phyloP scores from a whole-genome alignment of 2,113 vertebrate genomes.

The Ceyx melanurus region DNA sequence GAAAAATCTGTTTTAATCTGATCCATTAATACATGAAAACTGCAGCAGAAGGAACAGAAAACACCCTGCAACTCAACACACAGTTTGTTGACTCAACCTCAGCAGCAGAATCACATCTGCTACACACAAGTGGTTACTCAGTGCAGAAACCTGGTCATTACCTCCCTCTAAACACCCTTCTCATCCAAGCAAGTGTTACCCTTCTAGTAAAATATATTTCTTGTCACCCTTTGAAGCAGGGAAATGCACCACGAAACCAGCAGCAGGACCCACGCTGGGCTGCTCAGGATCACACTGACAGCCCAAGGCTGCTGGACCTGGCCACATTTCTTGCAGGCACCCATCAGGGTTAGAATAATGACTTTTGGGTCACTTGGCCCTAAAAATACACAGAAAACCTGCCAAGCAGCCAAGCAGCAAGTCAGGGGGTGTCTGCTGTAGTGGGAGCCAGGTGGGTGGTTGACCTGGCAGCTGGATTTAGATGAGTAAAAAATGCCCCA shows the following conservation, averaged over 20 bases:
- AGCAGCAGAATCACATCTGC: neutral
- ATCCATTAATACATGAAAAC: neutral
- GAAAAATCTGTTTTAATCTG: constrained; percentile 2
- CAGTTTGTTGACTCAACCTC: neutral
- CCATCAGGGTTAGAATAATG: neutral
- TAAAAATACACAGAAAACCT: neutral
- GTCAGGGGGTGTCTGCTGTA: neutral
- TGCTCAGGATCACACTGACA: neutral
- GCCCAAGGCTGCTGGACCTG: neutral
- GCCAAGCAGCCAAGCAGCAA: neutral
- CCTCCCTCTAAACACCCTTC: neutral
- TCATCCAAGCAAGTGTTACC: neutral
- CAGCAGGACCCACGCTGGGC: neutral
- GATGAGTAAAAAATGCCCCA: neutral
- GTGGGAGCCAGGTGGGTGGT: neutral
- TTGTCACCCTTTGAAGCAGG: neutral
- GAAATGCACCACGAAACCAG: neutral
- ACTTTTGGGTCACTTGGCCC: neutral
- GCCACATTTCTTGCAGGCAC: neutral
- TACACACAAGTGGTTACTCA: neutral
- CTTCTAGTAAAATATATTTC: neutral
- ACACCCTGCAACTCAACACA: fast-evolving
- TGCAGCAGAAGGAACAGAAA: neutral
- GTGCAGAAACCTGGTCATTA: neutral
- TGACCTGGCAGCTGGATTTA: neutral